A percentile compares a stretch with the other conserved stretches of the same genome.
Conservation (phyloP, 2,888 invertebrate genomes). For the Seladonia tumulorum region DNA sequence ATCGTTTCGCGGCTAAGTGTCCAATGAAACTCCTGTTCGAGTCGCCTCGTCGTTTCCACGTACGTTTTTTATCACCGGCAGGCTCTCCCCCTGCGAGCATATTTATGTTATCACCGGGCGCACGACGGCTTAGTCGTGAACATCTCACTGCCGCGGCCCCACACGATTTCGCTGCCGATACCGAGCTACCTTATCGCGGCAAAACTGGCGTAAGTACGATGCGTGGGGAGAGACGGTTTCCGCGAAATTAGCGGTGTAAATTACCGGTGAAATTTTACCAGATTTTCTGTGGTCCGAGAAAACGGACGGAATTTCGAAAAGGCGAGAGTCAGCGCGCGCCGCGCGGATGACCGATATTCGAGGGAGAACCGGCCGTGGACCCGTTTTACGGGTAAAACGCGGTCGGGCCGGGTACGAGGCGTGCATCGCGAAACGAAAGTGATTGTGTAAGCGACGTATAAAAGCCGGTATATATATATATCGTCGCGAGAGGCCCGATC, state of each 20-base stretch:
- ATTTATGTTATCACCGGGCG: not conserved
- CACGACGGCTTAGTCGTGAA: not conserved
- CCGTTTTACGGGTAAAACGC: not conserved
- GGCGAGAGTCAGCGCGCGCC: not conserved
- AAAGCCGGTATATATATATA: conserved; percentile 34
- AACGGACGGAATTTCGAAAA: not conserved
- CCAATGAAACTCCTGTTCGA: not conserved
- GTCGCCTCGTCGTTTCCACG: not conserved
- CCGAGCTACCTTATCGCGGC: not conserved
- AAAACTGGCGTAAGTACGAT: not conserved
- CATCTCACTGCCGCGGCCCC: not conserved
- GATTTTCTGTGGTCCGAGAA: not conserved
- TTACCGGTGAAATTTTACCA: not conserved
- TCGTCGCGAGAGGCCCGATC: not conserved
- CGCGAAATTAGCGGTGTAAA: not conserved
- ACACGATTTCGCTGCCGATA: not conserved
- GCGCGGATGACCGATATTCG: not conserved
- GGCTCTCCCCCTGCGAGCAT: not conserved
- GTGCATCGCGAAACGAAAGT: conserved; percentile 53
- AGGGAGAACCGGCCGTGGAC: not conserved
- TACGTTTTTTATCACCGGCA: not conserved
- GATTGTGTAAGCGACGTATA: conserved; percentile 38
- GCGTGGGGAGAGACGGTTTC: not conserved
- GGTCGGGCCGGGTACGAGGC: not conserved
- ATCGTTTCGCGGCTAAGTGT: not conserved